These are phyloP conservation scores for Cariama cristata DNA, from an alignment of 2,113 vertebrate species.

Conservation along the genomic window DNA sequence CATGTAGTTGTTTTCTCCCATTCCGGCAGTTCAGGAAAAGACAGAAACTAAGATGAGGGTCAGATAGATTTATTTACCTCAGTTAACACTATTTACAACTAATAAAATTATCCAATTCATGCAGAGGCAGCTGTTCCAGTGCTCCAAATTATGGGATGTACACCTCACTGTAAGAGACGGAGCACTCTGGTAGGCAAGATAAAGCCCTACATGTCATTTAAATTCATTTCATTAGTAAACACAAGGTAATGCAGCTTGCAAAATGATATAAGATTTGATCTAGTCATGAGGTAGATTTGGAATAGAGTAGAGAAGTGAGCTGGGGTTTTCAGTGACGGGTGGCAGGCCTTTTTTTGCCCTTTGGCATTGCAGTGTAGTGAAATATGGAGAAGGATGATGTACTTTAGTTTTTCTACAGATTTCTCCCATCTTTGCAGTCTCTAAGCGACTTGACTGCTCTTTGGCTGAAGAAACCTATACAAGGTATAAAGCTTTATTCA, in stretches of 20 bases:
- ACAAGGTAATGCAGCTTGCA: not conserved
- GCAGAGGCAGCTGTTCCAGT: not conserved
- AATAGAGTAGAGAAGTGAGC: not conserved
- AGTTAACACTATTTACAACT: not conserved
- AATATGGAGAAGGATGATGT: not conserved
- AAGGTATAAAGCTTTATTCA: not conserved
- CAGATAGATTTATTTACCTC: not conserved
- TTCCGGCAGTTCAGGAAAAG: not conserved
- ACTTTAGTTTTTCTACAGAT: not conserved
- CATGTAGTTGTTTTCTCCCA: not conserved
- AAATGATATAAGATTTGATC: not conserved
- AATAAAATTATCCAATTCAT: not conserved
- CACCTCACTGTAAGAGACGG: not conserved
- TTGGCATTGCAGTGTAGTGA: not conserved
- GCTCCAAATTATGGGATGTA: not conserved
- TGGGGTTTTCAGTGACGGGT: not conserved
- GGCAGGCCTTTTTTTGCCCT: not conserved
- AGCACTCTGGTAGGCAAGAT: not conserved
- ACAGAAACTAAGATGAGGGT: not conserved
- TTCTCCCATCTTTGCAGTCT: not conserved
- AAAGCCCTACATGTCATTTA: not conserved
- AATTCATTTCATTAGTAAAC: not conserved
- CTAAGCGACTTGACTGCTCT: not conserved
- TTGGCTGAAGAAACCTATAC: not conserved
- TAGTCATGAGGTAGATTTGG: fast-evolving